These are phyloP conservation scores for Oceanodroma tethys DNA, from an alignment of 2,113 vertebrate species.

Conservation along the genomic window DNA sequence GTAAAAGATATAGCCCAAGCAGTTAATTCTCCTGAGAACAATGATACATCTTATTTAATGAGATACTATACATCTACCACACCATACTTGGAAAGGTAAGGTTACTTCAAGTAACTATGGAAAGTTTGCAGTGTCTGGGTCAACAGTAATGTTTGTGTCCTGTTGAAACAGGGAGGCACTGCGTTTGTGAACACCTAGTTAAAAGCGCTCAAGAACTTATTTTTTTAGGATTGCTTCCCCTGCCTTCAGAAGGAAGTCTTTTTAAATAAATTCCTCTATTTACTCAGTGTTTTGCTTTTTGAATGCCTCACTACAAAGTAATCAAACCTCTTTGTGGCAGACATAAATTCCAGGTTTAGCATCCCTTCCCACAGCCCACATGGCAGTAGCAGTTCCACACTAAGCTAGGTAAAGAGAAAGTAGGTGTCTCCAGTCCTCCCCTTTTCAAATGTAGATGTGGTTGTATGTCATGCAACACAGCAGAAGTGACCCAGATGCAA, in stretches of 20 bases:
- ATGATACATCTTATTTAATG: constrained; percentile 66
- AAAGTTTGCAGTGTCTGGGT: not conserved
- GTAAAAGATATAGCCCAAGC: not conserved
- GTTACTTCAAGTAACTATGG: not conserved
- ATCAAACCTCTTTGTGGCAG: not conserved
- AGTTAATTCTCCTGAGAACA: constrained; percentile 48
- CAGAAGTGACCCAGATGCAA: not conserved
- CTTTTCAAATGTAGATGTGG: not conserved
- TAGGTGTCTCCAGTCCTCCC: not conserved
- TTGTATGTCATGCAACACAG: not conserved
- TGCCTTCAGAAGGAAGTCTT: not conserved
- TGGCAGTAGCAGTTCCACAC: not conserved
- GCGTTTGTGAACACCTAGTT: not conserved
- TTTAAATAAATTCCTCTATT: not conserved
- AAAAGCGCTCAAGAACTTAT: not conserved
- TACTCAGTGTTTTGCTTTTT: not conserved
- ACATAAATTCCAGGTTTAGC: not conserved
- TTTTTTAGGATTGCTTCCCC: not conserved
- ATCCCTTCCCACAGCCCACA: not conserved
- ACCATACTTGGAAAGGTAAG: constrained; percentile 84
- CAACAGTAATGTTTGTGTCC: not conserved
- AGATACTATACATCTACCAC: constrained; percentile 82
- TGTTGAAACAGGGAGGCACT: not conserved
- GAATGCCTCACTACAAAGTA: not conserved
- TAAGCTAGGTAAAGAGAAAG: not conserved